Base-by-base conservation (phyloP, 2,797 vertebrate species). In the Cirrhinus mrigala region DNA sequence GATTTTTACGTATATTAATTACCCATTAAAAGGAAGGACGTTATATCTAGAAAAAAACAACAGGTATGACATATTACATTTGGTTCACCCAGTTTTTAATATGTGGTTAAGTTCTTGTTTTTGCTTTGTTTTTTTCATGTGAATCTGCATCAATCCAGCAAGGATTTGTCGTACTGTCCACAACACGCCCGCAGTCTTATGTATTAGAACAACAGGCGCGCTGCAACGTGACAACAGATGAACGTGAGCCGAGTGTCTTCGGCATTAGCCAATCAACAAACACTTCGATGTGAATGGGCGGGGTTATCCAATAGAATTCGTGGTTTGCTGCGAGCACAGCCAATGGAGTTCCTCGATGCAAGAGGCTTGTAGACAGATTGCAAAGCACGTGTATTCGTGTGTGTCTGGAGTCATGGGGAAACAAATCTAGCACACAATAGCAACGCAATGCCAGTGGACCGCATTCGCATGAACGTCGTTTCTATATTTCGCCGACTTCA, bases 341-440 rank as follows among this genome's bases (percentile, higher is more conserved):
- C 89, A 90, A 90, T 89, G 22, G 66, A 58, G 83, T 44, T 9
- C 1, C 18, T 3, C 29, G 40, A 48, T 33, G 4, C 52, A 15
- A 11, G 10, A 20, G 33, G 27, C 58, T 75, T 37, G 79, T 40
- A 22, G 50, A 66, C 52, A 76, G 84, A 74, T 70, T 76, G 64
- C 24, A 54, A 69, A 86, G 83, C 88, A 90, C 89, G 89, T 90
- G 89, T 88, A 85, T 80, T 71, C 73, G 56, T 90, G 89, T 88
- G 88, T 90, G 89, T 87, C 76, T 82, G 40, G n/a, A 86, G 79
- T 78, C 71, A 40, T 60, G 86, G 81, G 82, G 56, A 78, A 83
- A 22, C 33, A 73, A 82, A 69, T 84, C 81, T 84, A 66, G 2
- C 78, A 62, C 76, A 82, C 78, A 82, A 69, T 80, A 46, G n/a